Percentiles rank a stretch among this genome's conserved stretches.
phyloP scores from a whole-genome alignment of 2,797 vertebrate species.

The Darevskia mixta region DNA sequence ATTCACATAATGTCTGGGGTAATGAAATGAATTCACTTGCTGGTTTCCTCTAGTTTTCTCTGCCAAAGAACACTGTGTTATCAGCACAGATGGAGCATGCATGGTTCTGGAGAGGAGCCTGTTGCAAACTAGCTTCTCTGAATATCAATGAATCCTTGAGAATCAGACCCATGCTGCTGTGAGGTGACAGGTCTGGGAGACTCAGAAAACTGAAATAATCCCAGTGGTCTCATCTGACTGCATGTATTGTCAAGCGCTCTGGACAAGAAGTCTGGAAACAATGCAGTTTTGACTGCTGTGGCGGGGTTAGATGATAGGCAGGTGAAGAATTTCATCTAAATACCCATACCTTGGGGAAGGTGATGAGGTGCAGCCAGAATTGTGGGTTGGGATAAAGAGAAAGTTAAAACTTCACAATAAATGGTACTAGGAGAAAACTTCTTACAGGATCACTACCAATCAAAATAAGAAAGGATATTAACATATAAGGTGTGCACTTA shows the following conservation, averaged over 20 bases:
- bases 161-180: conserved; percentile 77
- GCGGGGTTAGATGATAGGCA: conserved; percentile 36
- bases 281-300: conserved; percentile 50
- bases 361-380: not conserved
- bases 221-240: conserved; percentile 76
- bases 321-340: conserved; percentile 37
- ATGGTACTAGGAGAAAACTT: not conserved
- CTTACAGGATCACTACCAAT: not conserved
- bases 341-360: not conserved
- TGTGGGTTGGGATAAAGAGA: not conserved
- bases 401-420: not conserved
- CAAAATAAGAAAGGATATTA: not conserved
- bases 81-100: conserved; percentile 85
- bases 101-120: conserved; percentile 84
- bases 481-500: not conserved
- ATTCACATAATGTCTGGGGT: conserved; percentile 83
- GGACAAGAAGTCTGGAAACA: conserved; percentile 66
- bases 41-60: conserved; percentile 80
- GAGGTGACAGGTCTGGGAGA: conserved; percentile 79
- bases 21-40: conserved; percentile 84
- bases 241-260: conserved; percentile 71
- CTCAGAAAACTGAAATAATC: conserved; percentile 74
- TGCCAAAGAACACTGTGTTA: conserved; percentile 87
- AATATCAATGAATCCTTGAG: conserved; percentile 83
- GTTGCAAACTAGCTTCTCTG: conserved; percentile 80